A percentile compares a stretch with the other conserved stretches of the same genome.
Conservation (phyloP, 2,888 invertebrate genomes). For the Microplitis manilae region DNA sequence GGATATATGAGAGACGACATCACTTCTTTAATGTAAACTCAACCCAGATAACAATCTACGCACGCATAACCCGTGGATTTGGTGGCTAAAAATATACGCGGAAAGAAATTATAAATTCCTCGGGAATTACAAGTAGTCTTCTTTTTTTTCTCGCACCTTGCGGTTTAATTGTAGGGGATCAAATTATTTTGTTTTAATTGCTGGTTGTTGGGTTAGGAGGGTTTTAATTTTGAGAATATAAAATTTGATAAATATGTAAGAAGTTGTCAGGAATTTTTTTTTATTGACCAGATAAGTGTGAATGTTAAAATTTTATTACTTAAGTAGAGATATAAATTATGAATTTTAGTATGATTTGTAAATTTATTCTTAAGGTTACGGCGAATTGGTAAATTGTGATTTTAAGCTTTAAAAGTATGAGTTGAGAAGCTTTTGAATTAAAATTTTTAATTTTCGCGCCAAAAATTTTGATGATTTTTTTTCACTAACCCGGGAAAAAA, state of each 20-base stretch:
- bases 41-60: conserved; percentile 38
- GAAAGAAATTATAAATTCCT: conserved; percentile 35
- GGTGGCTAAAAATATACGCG: conserved; percentile 40
- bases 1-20: background rate
- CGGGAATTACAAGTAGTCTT: conserved; percentile 2
- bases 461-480: too few relatives aligned
- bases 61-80: conserved; percentile 31
- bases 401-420: background rate
- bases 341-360: background rate
- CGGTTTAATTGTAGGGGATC: background rate
- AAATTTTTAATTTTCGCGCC: too few relatives aligned
- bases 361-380: conserved; percentile 14
- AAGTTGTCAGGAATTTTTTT: background rate
- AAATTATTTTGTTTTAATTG: background rate
- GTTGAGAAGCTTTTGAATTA: too few relatives aligned
- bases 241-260: too few relatives aligned
- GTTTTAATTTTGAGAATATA: background rate
- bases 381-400: conserved; percentile 11
- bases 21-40: conserved; percentile 31
- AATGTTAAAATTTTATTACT: background rate
- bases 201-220: background rate
- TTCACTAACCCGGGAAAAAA: too few relatives aligned
- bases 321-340: too few relatives aligned
- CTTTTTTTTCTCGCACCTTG: conserved; percentile 2
- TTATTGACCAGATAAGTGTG: background rate